Percentiles rank a stretch among this genome's conserved stretches.
Conservation (phyloP, 2,888 invertebrate species). For the Pristionchus entomophagus region DNA sequence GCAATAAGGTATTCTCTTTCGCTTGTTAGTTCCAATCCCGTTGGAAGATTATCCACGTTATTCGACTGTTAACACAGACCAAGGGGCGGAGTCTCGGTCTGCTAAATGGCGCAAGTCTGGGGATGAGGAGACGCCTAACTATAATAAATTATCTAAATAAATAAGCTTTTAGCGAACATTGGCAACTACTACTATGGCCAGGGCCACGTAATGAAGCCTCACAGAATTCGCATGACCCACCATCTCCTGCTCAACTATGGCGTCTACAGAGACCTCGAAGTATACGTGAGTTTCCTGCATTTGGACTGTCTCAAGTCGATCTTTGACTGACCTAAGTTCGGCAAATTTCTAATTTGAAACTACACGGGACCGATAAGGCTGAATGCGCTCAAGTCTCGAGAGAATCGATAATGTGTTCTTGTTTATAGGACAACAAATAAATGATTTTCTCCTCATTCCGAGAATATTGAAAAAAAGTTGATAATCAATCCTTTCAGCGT, state of each 20-base stretch:
- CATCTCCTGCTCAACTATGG: constrained; percentile 98
- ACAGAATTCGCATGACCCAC: constrained; percentile 99
- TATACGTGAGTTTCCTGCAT: constrained; percentile 85
- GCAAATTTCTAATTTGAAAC: too few species aligned
- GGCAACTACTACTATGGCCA: constrained; percentile 99
- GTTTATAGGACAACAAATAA: neutral
- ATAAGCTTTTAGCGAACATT: constrained; percentile 83
- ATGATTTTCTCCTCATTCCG: neutral
- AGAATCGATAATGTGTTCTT: too few species aligned
- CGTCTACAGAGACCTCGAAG: constrained; percentile 98
- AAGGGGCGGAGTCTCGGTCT: too few species aligned
- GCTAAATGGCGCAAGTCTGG: neutral
- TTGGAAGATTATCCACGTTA: too few species aligned
- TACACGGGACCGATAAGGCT: too few species aligned
- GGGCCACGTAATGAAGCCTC: constrained; percentile 99
- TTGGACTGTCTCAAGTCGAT: too few species aligned
- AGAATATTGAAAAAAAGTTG: neutral
- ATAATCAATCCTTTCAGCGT: neutral
- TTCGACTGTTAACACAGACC: too few species aligned
- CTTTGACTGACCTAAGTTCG: too few species aligned
- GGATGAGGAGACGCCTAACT: neutral
- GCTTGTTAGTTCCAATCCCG: too few species aligned
- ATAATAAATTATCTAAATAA: neutral
- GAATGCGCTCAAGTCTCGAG: too few species aligned
- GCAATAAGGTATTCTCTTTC: too few species aligned